Evolutionary conservation across 2,888 invertebrate genomes (phyloP).

Genomic region (Netelia virgata): DNA sequence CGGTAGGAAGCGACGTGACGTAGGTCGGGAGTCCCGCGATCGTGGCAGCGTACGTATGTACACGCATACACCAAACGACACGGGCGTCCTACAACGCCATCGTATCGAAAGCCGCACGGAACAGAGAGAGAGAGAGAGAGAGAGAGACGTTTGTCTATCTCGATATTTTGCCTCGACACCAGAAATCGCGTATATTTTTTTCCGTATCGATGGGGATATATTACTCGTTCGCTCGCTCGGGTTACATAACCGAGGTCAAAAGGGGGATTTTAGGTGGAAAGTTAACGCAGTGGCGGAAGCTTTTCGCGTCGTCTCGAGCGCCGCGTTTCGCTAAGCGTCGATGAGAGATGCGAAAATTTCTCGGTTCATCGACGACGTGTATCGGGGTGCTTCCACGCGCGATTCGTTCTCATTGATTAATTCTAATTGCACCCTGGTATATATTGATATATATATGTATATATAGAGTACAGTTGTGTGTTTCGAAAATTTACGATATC

Average conservation of each 20-base stretch:
- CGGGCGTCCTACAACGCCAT: conserved; percentile 59
- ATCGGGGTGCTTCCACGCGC: no score
- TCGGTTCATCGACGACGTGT: no score
- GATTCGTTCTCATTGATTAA: no score
- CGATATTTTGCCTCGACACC: conserved; percentile 6
- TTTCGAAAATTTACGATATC: no score
- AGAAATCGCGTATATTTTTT: conserved; percentile 60
- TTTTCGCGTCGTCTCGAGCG: no score
- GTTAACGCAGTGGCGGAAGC: no score
- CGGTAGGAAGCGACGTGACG: conserved; percentile 68
- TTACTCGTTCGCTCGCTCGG: conserved; percentile 10
- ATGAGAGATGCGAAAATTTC: no score
- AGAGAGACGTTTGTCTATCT: neutral
- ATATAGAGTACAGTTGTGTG: no score
- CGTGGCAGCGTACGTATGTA: conserved; percentile 48
- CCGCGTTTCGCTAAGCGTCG: no score
- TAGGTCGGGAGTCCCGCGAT: conserved; percentile 68
- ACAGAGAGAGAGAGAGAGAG: no score
- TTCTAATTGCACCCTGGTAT: no score
- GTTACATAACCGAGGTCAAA: conserved; percentile 55
- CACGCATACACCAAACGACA: neutral
- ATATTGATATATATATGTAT: no score
- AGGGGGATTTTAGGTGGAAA: conserved; percentile 37
- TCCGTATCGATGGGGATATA: conserved; percentile 53
- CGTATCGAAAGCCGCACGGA: conserved; percentile 24